Evolutionary conservation across 2,888 invertebrate genomes (phyloP).

Genomic region (Abscondita cerata): DNA sequence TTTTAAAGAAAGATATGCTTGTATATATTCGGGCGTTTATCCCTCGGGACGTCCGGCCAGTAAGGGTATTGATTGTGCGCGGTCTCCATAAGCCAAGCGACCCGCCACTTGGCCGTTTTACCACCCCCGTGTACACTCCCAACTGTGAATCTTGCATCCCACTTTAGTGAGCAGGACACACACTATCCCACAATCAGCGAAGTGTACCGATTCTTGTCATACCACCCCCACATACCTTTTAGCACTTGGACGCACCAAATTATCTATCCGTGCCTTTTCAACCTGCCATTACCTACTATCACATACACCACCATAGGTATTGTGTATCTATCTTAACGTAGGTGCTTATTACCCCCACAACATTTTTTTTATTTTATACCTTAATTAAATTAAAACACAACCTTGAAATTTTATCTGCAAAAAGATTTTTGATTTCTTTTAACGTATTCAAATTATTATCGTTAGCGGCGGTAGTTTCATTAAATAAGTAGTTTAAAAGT

Average conservation of each 20-base stretch:
- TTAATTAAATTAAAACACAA: too few relatives aligned
- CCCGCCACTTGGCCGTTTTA: conserved; percentile 35
- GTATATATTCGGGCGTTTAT: conserved; percentile 34
- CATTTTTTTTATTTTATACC: too few relatives aligned
- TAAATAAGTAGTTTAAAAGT: too few relatives aligned
- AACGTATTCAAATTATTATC: too few relatives aligned
- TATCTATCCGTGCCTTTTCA: conserved; percentile 29
- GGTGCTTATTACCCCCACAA: too few relatives aligned
- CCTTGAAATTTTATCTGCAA: too few relatives aligned
- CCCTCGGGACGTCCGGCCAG: conserved; percentile 40
- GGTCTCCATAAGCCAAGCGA: conserved; percentile 36
- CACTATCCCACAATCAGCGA: conserved; percentile 26
- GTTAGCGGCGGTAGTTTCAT: too few relatives aligned
- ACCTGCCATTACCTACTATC: conserved; percentile 27
- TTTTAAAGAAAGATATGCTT: background rate
- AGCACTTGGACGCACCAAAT: conserved; percentile 35
- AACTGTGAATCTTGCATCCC: conserved; percentile 25
- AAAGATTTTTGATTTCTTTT: too few relatives aligned
- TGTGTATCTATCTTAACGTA: conserved; percentile 6
- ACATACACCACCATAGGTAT: conserved; percentile 2
- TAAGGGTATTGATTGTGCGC: conserved; percentile 37
- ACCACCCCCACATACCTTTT: conserved; percentile 35
- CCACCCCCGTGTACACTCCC: conserved; percentile 32
- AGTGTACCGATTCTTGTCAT: conserved; percentile 29
- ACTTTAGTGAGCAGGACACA: conserved; percentile 31